Conservation (phyloP, 2,113 vertebrate species). For the pig (Sus scrofa) region DNA sequence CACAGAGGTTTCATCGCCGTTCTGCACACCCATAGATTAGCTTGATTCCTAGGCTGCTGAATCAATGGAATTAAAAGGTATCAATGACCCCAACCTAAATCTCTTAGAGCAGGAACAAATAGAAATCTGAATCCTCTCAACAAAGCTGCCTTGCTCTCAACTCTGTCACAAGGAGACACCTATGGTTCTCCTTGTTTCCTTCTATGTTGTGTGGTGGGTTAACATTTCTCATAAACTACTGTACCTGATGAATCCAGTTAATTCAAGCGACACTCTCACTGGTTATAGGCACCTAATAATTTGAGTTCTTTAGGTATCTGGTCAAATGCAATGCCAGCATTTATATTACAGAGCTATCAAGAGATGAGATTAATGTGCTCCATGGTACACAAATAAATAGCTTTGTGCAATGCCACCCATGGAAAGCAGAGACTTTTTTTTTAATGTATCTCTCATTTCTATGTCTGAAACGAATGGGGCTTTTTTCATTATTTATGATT, state of each 20-base stretch:
- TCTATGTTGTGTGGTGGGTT: not conserved
- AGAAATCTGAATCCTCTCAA: not conserved
- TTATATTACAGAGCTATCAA: slow-evolving; percentile 17
- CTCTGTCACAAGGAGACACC: not conserved
- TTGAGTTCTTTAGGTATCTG: not conserved
- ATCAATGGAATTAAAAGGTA: not conserved
- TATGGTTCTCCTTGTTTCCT: not conserved
- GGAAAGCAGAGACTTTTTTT: not conserved
- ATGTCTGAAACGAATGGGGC: not conserved
- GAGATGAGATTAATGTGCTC: not conserved
- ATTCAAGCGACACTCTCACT: not conserved
- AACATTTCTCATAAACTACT: not conserved
- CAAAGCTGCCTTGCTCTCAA: not conserved
- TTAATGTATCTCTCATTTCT: not conserved
- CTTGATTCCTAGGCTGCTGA: not conserved
- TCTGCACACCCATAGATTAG: accelerated
- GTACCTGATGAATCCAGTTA: not conserved
- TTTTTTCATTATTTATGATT: slow-evolving; percentile 24
- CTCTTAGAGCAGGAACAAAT: not conserved
- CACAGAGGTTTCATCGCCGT: not conserved
- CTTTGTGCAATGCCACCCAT: not conserved
- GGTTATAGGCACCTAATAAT: not conserved
- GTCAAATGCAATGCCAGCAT: not conserved
- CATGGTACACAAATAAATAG: not conserved
- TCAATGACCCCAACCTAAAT: not conserved